Evolutionary conservation across 2,888 invertebrate genomes (phyloP), one percentile per base, ranked within the genome.

Genomic region (Ashinkailepas kermadecensis): DNA sequence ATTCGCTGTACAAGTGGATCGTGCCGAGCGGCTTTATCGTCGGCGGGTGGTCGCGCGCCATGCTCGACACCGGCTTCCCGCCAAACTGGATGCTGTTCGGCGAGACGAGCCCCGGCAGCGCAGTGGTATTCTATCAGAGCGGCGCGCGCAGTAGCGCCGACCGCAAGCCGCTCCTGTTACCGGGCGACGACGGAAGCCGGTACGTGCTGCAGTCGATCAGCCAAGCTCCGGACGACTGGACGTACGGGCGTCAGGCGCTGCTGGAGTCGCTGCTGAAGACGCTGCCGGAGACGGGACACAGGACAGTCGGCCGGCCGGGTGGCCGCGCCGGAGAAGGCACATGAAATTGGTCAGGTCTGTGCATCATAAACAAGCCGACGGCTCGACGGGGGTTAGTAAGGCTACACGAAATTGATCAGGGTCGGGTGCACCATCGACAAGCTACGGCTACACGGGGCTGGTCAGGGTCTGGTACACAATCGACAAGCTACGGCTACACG

Each of bases 151-250:
- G 74, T 11, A 21, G 15, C 54, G 54, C 56, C 74, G 74, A 56
- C 56, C 15, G 18, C 78, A 86, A 86, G 82, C 86, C 85, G 0
- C 86, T 86, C 59, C 80, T 85, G n/a, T 80, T 86, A n/a, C 86
- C 86, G 70, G 86, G 86, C 21, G 86, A 86, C 84, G 86, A 86
- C 82, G 86, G 86, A 2, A 81, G 83, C 9, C 85, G 85, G 83
- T 86, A 86, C 83, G 83, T 86, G 81, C 82, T 86, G 81, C 83
- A 84, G 70, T 86, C 86, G 1, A 80, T 81, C 56, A 84, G 85
- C 10, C 85, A 86, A 67, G 85, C 84, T 58, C 81, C 83, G 0
- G 81, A 81, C 58, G 84, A 86, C 83, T 86, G 85, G 86, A 83
- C 81, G 21, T 86, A 86, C 82, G 83, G 82, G 78, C 85, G 85